Conservation (phyloP, 2,797 vertebrate genomes). For the Micropoecilia bifurca region DNA sequence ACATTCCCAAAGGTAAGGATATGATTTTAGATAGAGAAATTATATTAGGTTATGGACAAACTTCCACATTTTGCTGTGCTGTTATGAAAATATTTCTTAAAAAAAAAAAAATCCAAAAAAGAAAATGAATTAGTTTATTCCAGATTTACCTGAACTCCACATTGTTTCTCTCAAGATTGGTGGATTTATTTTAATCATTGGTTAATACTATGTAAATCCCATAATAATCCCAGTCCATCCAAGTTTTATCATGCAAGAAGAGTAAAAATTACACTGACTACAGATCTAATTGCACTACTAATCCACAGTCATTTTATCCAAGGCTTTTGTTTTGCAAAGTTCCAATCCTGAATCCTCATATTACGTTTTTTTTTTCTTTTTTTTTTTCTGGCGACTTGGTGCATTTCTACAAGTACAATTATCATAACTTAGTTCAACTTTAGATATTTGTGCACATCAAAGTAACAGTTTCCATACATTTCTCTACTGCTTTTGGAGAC, state of each 20-base stretch:
- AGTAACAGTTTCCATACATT: not conserved
- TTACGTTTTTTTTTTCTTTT: no score
- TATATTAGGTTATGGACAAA: not conserved
- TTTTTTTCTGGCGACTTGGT: not conserved
- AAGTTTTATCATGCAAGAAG: not conserved
- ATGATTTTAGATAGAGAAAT: not conserved
- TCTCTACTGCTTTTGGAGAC: no score
- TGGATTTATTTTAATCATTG: not conserved
- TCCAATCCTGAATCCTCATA: not conserved
- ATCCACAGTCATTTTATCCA: not conserved
- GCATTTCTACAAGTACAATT: not conserved
- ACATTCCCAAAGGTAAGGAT: constrained; percentile 32
- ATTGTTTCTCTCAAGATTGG: not conserved
- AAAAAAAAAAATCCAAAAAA: not conserved
- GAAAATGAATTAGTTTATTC: not conserved
- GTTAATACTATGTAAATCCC: not conserved
- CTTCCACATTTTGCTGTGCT: not conserved
- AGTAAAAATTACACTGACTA: not conserved
- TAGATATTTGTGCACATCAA: not conserved
- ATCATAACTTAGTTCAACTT: not conserved
- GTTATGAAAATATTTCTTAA: not conserved
- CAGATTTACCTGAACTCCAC: not conserved
- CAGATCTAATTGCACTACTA: not conserved
- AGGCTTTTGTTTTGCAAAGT: not conserved
- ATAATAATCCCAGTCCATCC: not conserved